Percentiles rank a stretch among this genome's conserved stretches.
phyloP scores from a whole-genome alignment of 1,140 invertebrate species.

The Drosophila nigrodunni region DNA sequence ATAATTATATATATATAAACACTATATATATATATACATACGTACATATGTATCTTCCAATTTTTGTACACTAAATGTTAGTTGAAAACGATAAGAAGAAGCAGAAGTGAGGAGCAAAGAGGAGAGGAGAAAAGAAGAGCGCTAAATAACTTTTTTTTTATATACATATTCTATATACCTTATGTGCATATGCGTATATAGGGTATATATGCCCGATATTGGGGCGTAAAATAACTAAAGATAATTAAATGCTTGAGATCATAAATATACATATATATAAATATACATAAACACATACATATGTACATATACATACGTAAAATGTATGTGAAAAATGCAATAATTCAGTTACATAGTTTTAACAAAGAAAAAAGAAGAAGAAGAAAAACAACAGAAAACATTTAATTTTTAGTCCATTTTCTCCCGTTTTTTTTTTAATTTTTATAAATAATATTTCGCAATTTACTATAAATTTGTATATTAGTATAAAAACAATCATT shows the following conservation, averaged over 20 bases:
- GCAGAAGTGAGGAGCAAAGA: constrained; percentile 30
- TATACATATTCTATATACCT: constrained; percentile 53
- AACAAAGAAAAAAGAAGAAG: constrained; percentile 20
- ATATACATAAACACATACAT: constrained; percentile 41
- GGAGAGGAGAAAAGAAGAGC: constrained; percentile 34
- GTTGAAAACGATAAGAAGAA: constrained; percentile 45
- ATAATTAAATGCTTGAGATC: constrained; percentile 26
- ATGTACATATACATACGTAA: constrained; percentile 39
- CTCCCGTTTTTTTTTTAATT: constrained; percentile 29
- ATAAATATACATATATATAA: constrained; percentile 20
- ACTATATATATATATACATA: constrained; percentile 29
- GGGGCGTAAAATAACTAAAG: constrained; percentile 48
- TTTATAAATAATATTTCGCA: constrained; percentile 10
- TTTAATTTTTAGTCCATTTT: constrained; percentile 52
- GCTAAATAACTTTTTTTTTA: constrained; percentile 67
- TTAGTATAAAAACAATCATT: constrained; percentile 45
- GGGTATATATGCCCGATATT: constrained; percentile 60
- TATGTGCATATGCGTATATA: constrained; percentile 37
- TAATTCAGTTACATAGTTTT: constrained; percentile 81
- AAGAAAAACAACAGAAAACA: constrained; percentile 5
- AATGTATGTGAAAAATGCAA: constrained; percentile 59
- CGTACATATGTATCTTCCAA: constrained; percentile 64
- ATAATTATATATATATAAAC: constrained; percentile 20
- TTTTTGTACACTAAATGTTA: constrained; percentile 80
- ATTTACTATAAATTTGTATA: constrained; percentile 32